phyloP scores from a whole-genome alignment of 2,888 invertebrate genomes.

The Perizoma flavofasciatum region DNA sequence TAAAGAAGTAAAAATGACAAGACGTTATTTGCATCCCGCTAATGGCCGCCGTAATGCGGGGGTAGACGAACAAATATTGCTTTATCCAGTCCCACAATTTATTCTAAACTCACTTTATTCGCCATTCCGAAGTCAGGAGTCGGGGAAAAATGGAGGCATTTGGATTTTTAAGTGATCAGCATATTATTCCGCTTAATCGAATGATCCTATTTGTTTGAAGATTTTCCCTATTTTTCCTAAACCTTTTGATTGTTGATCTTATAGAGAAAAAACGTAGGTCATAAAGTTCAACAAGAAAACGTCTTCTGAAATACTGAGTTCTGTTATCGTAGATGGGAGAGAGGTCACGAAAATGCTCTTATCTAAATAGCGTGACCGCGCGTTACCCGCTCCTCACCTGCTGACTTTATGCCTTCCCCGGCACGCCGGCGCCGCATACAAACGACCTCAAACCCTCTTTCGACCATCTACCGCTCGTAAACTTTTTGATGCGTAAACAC shows the following conservation, averaged over 20 bases:
- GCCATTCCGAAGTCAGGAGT: slow-evolving; percentile 72
- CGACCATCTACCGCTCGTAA: slow-evolving; percentile 63
- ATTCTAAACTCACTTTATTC: slow-evolving; percentile 80
- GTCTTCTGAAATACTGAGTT: slow-evolving; percentile 52
- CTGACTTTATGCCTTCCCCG: slow-evolving; percentile 76
- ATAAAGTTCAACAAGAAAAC: slow-evolving; percentile 49
- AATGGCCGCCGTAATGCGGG: slow-evolving; percentile 81
- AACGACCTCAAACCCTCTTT: slow-evolving; percentile 67
- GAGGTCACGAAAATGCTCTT: slow-evolving; percentile 72
- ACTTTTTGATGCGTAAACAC: slow-evolving; percentile 59
- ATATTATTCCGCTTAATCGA: slow-evolving; percentile 81
- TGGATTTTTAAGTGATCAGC: slow-evolving; percentile 78
- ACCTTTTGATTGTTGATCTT: slow-evolving; percentile 32
- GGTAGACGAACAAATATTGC: slow-evolving; percentile 83
- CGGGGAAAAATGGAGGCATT: slow-evolving; percentile 75
- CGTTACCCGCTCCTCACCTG: slow-evolving; percentile 74
- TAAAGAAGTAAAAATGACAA: slow-evolving; percentile 83
- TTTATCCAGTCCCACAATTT: slow-evolving; percentile 82
- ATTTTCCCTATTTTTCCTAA: slow-evolving; percentile 58
- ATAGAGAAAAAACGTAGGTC: slow-evolving; percentile 15
- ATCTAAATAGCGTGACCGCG: slow-evolving; percentile 81
- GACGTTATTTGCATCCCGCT: slow-evolving; percentile 83
- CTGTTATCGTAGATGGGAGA: slow-evolving; percentile 62
- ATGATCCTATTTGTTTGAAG: slow-evolving; percentile 71
- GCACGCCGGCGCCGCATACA: slow-evolving; percentile 71